A percentile compares a stretch with the other conserved stretches of the same genome.
Conservation (phyloP, 1,140 invertebrate species). For the Temnothorax longispinosus region DNA sequence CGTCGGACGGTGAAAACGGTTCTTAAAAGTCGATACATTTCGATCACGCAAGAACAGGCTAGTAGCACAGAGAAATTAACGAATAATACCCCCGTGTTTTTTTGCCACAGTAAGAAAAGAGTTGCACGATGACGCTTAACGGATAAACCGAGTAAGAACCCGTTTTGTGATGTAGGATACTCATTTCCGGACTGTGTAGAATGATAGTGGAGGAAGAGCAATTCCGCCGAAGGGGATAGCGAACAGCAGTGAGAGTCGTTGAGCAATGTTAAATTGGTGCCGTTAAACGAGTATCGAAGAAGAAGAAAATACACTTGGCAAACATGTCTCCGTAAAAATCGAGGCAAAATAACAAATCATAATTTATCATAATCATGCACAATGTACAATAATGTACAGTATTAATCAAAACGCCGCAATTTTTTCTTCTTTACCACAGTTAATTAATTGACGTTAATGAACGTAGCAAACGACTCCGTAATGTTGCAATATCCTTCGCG, state of each 20-base stretch:
- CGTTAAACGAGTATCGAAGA: neutral
- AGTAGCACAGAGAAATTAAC: conserved; percentile 43
- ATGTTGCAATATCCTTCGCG: neutral
- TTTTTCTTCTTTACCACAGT: neutral
- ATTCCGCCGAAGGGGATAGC: neutral
- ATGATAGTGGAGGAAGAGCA: neutral
- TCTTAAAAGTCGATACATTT: conserved; percentile 42
- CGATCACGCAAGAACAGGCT: conserved; percentile 42
- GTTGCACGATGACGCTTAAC: conserved; percentile 19
- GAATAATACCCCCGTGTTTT: conserved; percentile 2
- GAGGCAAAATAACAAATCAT: neutral
- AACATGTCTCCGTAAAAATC: neutral
- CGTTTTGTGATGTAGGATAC: neutral
- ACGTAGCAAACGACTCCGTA: neutral
- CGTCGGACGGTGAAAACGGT: conserved; percentile 38
- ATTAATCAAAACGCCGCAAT: neutral
- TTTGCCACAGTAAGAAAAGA: conserved; percentile 5
- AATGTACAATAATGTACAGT: neutral
- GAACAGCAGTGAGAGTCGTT: conserved; percentile 15
- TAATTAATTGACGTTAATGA: conserved; percentile 28
- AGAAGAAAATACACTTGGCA: neutral
- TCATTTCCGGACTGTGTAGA: neutral
- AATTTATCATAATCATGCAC: neutral
- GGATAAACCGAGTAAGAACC: conserved; percentile 1
- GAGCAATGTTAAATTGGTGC: neutral